Evolutionary conservation across 2,797 vertebrate genomes (phyloP), one percentile per base, ranked within the genome.

Genomic region (Myioborus melanocephalus): DNA sequence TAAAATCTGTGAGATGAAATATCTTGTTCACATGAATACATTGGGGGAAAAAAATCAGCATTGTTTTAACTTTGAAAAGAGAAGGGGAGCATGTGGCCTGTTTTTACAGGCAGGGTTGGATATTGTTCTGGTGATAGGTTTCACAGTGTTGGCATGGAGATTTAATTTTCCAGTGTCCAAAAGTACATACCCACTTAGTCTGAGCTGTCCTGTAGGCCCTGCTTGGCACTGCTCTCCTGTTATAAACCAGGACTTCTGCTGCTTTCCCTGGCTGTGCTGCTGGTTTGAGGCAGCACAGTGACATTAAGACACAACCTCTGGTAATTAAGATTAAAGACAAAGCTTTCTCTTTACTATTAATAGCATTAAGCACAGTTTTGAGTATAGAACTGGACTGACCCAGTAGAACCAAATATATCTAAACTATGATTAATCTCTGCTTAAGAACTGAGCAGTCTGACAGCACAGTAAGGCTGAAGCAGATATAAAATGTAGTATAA

Each of bases 1-100:
- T 97, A 97, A 98, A 98, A 97, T 97, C 95, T 88, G 94, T 84
- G 94, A 94, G 91, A 97, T 97, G 96, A 97, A 97, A 97, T 98
- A 97, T 97, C 89, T 96, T 89, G 57, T 97, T 97, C 95, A 86
- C 84, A 87, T 89, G 93, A 97, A 97, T 97, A 94, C 91, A 95
- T 96, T 93, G 92, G 94, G 95, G 80, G 72, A 32, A 91, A 93
- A 93, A 95, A 92, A 89, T 94, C 89, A 90, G 65, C 80, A 17
- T 65, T 93, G 59, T 84, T 88, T 75, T 90, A 81, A 90, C 95
- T 93, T 94, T 53, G 76, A 79, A 94, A 94, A 89, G 92, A 95
- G 65, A 84, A 95, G 66, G 88, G 92, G 93, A 95, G 80, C 52
- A 26, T 10, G 90, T 82, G 66, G 13, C 43, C 34, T 83, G 28